Base-by-base conservation (phyloP, 2,113 vertebrate genomes). In the Upupa epops region DNA sequence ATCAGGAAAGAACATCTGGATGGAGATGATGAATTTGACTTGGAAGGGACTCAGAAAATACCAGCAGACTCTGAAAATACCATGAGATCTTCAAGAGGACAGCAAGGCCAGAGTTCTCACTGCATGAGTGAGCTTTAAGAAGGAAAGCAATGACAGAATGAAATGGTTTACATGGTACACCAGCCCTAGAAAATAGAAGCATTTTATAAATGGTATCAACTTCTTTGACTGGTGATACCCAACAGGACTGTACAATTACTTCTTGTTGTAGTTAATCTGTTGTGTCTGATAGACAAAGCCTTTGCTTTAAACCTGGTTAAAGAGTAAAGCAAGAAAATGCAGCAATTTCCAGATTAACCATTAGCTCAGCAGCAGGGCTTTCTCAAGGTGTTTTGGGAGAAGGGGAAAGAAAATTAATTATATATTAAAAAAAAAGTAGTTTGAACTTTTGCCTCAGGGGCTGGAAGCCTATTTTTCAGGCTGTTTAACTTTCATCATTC, bases 401-500 rank as follows among this genome's bases (percentile, higher is more conserved):
- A 56, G 14, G n/a, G n/a, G n/a, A n/a, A 11, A 22, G 51, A 36
- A 52, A 48, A 48, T 48, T 48, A 48, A 48, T 54, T 18, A 11
- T 68, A n/a, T n/a, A n/a, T n/a, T n/a, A 79, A 31, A 13, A 9
- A 58, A 28, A 36, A 45, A 55, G 21, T 65, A 59, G 81, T 60
- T 92, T 82, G 63, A 72, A 90, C 21, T 95, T 95, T 55, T 88
- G 93, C 95, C 93, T 95, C 42, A 21, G 90, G 93, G 83, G 65
- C 18, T 96, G 82, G 77, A 95, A 96, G 88, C 78, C 81, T 86
- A 91, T 96, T 96, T 96, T 96, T 94, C 92, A 93, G 75, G 83
- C 88, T 95, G 78, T 92, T 97, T 94, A 75, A 88, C 91, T 94
- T 96, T 83, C 95, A 96, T 95, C 89, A 86, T 88, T 96, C 94